A percentile compares a stretch with the other conserved stretches of the same genome.
Evolutionary conservation across 2,113 vertebrate genomes (phyloP).

Genomic region (Cavia aperea): DNA sequence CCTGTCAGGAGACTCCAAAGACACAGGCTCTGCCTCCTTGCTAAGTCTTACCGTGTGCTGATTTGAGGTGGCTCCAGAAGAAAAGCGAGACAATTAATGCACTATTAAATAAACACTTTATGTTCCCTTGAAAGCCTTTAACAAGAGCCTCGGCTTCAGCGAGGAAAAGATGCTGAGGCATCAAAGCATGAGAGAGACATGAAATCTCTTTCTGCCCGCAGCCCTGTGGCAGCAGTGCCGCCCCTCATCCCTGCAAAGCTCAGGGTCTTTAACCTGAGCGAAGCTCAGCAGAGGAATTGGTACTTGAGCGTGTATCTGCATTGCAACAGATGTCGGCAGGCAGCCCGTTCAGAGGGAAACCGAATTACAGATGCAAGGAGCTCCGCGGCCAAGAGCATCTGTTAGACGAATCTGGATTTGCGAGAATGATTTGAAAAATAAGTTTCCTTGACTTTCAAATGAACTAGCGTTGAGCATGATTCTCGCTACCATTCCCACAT

Average conservation of each 20-base stretch:
- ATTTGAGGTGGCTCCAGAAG: constrained; percentile 37
- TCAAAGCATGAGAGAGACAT: constrained; percentile 53
- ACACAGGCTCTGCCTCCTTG: background rate
- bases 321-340: constrained; percentile 65
- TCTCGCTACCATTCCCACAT: background rate
- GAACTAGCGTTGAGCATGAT: constrained; percentile 44
- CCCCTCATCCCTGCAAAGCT: constrained; percentile 34
- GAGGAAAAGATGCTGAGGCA: constrained; percentile 58
- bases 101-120: constrained; percentile 65
- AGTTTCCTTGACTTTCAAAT: constrained; percentile 57
- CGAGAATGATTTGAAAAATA: constrained; percentile 63
- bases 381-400: constrained; percentile 59
- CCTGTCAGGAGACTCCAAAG: constrained; percentile 46
- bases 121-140: constrained; percentile 57
- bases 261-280: constrained; percentile 51
- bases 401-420: constrained; percentile 61
- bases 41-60: background rate
- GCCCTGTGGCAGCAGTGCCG: constrained; percentile 9
- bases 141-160: constrained; percentile 39
- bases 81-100: constrained; percentile 58
- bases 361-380: constrained; percentile 68
- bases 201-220: constrained; percentile 48
- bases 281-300: constrained; percentile 59
- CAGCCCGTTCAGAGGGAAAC: constrained; percentile 57
- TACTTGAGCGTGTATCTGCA: constrained; percentile 57